phyloP scores from a whole-genome alignment of 2,797 vertebrate genomes.

The Crax fasciolata region DNA sequence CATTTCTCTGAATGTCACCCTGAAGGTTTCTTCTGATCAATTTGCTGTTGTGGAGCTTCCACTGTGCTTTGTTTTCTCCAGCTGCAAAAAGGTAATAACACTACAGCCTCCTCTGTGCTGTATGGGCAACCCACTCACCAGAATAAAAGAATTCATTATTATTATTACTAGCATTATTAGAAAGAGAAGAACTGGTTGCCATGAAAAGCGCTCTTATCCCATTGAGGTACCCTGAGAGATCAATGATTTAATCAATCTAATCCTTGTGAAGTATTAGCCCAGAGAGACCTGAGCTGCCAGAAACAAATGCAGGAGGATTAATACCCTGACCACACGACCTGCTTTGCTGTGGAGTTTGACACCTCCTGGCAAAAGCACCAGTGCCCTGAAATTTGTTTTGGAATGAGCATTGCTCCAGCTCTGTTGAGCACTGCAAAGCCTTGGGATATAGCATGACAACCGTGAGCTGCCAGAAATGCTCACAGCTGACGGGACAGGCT shows the following conservation, averaged over 20 bases:
- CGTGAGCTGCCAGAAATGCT: background rate
- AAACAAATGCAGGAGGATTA: background rate
- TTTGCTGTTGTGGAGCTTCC: background rate
- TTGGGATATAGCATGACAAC: rapidly evolving
- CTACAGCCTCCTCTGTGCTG: background rate
- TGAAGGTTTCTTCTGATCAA: background rate
- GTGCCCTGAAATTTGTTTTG: conserved; percentile 24
- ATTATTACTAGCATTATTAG: background rate
- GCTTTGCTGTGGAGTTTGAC: background rate
- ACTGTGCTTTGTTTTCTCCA: background rate
- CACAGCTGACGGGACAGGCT: background rate
- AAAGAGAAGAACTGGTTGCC: background rate
- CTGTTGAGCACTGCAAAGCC: background rate
- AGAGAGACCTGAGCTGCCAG: background rate
- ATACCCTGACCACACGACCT: background rate
- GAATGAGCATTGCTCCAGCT: background rate
- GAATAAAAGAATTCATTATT: background rate
- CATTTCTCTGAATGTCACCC: background rate
- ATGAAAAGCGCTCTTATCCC: background rate
- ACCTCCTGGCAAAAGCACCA: conserved; percentile 27
- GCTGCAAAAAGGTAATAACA: background rate
- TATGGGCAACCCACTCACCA: background rate
- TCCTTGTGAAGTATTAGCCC: background rate
- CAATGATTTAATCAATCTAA: background rate
- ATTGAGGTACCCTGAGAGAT: background rate